phyloP scores from a whole-genome alignment of 2,888 invertebrate genomes.

The Pandemis heparana region DNA sequence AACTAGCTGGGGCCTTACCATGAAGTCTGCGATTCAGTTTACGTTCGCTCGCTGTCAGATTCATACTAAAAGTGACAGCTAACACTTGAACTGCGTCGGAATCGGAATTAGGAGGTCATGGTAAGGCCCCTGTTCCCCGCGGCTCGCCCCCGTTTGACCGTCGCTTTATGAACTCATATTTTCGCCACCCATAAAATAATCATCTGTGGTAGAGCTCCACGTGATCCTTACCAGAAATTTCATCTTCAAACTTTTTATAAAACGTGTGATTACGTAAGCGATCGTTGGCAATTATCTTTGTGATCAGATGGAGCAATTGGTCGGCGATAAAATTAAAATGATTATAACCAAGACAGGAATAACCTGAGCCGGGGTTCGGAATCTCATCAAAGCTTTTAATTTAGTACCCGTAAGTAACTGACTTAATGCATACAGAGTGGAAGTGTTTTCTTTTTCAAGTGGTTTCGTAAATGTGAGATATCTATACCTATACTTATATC shows the following conservation, averaged over 20 bases:
- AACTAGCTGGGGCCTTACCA: too few species aligned
- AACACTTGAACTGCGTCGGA: too few species aligned
- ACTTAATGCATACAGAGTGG: slow-evolving; percentile 54
- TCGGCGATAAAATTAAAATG: slow-evolving; percentile 30
- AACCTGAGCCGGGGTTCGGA: slow-evolving; percentile 53
- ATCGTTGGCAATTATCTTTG: slow-evolving; percentile 31
- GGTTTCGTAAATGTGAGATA: slow-evolving; percentile 50
- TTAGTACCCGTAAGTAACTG: slow-evolving; percentile 12
- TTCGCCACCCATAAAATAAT: background rate
- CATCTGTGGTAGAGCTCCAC: background rate
- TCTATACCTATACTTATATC: background rate
- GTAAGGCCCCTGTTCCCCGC: too few species aligned
- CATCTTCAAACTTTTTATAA: slow-evolving; percentile 10
- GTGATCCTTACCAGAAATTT: background rate
- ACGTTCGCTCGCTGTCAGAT: too few species aligned
- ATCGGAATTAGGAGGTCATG: too few species aligned
- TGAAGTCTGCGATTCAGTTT: too few species aligned
- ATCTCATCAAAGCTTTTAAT: slow-evolving; percentile 52
- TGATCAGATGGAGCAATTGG: slow-evolving; percentile 37
- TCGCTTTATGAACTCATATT: background rate
- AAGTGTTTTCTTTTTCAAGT: slow-evolving; percentile 53
- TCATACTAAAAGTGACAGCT: too few species aligned
- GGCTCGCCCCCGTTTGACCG: too few species aligned
- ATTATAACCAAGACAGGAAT: slow-evolving; percentile 23
- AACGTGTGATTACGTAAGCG: slow-evolving; percentile 35